Percentiles rank a stretch among this genome's conserved stretches.
Evolutionary conservation across 2,888 invertebrate genomes (phyloP).

Genomic region (Dioctria rufipes): DNA sequence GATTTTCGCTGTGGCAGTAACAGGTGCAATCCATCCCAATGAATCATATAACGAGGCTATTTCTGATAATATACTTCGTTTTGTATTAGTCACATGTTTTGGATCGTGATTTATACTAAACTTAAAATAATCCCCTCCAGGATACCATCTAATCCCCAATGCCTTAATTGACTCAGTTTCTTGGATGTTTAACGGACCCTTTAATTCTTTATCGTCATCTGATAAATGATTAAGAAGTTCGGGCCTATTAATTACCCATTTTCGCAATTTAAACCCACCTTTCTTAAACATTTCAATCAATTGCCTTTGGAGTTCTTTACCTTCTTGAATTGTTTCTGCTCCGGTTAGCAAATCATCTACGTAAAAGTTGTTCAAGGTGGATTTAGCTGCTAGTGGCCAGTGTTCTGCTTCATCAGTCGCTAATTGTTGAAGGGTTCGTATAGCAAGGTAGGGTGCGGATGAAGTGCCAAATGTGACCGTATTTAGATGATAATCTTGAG

Average conservation of each 20-base stretch:
- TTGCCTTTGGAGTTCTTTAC: not conserved
- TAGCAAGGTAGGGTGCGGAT: not conserved
- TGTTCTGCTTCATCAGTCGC: not conserved
- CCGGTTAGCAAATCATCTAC: not conserved
- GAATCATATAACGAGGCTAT: conserved; percentile 28
- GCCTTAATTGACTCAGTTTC: not conserved
- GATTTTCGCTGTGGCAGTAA: not conserved
- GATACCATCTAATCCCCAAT: conserved; percentile 14
- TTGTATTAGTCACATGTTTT: not conserved
- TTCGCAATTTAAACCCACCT: conserved; percentile 12
- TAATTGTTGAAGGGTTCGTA: not conserved
- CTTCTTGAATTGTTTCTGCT: conserved; percentile 10
- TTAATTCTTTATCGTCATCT: not conserved
- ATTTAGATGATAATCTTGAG: not conserved
- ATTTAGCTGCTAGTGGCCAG: conserved; percentile 3
- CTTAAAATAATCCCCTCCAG: conserved; percentile 16
- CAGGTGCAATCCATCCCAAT: not conserved
- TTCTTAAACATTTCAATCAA: not conserved
- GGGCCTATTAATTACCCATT: not conserved
- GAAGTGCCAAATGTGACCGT: not conserved
- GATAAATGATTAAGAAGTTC: not conserved
- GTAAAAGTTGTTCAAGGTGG: not conserved
- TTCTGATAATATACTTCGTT: conserved; percentile 23
- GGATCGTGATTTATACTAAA: not conserved
- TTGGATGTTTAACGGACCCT: not conserved